Evolutionary conservation across 2,113 vertebrate genomes (phyloP), one percentile per base, ranked within the genome.

Genomic region (Aptenodytes forsteri): DNA sequence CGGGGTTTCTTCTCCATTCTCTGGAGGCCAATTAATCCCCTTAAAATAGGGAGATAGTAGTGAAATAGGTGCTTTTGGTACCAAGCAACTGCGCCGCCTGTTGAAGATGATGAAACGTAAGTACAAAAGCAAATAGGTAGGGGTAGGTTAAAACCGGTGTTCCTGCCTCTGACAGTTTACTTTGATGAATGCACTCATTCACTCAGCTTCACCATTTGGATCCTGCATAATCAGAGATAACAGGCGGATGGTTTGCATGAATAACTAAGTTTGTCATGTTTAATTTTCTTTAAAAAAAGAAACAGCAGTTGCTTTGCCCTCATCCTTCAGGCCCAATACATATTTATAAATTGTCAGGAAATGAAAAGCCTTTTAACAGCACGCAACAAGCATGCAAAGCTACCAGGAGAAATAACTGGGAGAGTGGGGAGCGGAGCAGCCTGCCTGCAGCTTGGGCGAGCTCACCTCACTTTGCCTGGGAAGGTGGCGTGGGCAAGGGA

Each of bases 211-310:
- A 94, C 97, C 96, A 95, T 98, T 97, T 97, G 97, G 46, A 73
- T 97, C 97, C 98, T 97, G 97, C 97, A 97, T 98, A 98, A 98
- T 98, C 97, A 98, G 96, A 96, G 95, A 94, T 94, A 95, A 83
- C 97, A 97, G 97, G 97, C 95, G 95, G 97, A 97, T 94, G 98
- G 98, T 96, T 97, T 98, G 98, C 97, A 97, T 98, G 98, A 98
- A 98, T 98, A 98, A 98, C 98, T 97, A 98, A 98, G 96, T 97
- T 97, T 98, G 98, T 98, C 98, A 97, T 97, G 97, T 95, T 97
- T 98, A 96, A 98, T 98, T 98, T 98, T 97, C 97, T 97, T 98
- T 97, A 94, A 97, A 96, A 98, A 97, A 96, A 97, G 96, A 87
- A 93, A 94, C 95, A 95, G 96, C 96, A 84, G 94, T 97, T 96